phyloP scores from a whole-genome alignment of 1,140 invertebrate genomes.

The Ostrea denselamellosa region DNA sequence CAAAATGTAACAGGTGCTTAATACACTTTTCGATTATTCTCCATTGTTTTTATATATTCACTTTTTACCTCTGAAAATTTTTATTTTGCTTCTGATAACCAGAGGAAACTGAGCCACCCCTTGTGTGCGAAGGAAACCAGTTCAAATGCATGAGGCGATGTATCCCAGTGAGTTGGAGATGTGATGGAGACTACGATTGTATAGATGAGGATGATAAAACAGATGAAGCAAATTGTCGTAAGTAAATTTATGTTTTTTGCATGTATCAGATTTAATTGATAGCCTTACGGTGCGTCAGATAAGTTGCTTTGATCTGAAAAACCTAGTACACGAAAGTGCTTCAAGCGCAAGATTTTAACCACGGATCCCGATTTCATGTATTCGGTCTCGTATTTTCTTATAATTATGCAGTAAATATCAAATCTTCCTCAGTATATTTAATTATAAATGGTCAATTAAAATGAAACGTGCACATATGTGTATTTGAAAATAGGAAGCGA shows the following conservation, averaged over 20 bases:
- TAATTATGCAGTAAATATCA: no score
- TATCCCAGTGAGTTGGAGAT: conserved; percentile 63
- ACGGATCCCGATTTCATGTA: no score
- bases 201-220: conserved; percentile 71
- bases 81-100: not conserved
- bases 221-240: conserved; percentile 58
- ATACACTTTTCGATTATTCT: not conserved
- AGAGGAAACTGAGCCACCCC: not conserved
- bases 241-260: conserved; percentile 38
- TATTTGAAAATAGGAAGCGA: conserved; percentile 16
- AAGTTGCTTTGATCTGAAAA: no score
- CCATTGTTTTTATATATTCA: not conserved
- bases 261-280: not conserved
- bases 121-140: conserved; percentile 1
- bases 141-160: conserved; percentile 51
- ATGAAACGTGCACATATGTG: no score
- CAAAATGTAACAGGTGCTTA: not conserved
- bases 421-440: no score
- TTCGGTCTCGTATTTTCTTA: no score
- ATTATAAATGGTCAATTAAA: no score
- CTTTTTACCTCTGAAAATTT: not conserved
- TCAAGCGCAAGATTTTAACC: no score
- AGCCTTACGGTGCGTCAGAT: no score
- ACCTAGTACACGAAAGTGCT: no score
- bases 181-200: conserved; percentile 73